phyloP scores from a whole-genome alignment of 2,113 vertebrate genomes.

The Pterocles orientalis region DNA sequence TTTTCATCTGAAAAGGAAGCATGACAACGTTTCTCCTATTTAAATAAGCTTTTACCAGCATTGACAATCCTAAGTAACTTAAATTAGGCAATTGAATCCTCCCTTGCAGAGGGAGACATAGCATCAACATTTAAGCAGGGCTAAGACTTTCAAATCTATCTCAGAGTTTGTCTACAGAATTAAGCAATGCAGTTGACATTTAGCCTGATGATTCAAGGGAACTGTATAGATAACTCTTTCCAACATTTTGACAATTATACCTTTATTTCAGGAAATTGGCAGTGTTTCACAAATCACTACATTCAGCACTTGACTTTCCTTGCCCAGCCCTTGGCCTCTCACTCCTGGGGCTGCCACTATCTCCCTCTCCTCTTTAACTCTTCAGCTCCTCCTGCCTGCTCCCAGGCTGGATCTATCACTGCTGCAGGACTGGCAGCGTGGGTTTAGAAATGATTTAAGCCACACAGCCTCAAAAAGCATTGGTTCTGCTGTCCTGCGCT shows the following conservation, averaged over 20 bases:
- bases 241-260: neutral
- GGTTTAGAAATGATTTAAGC: neutral
- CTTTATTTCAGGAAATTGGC: neutral
- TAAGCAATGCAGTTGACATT: neutral
- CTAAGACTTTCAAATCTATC: neutral
- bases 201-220: neutral
- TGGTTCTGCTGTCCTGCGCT: neutral
- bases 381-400: neutral
- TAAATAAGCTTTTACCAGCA: neutral
- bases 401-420: neutral
- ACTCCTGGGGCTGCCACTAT: neutral
- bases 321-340: neutral
- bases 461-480: neutral
- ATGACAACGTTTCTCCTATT: neutral
- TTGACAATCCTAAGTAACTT: neutral
- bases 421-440: rapidly evolving
- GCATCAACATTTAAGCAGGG: neutral
- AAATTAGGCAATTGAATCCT: neutral
- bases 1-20: neutral
- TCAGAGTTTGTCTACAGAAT: neutral
- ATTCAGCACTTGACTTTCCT: neutral
- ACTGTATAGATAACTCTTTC: neutral
- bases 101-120: neutral
- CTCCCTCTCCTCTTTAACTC: neutral
- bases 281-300: neutral